Base-by-base conservation (phyloP, 2,113 vertebrate species). In the Saimiri boliviensis region DNA sequence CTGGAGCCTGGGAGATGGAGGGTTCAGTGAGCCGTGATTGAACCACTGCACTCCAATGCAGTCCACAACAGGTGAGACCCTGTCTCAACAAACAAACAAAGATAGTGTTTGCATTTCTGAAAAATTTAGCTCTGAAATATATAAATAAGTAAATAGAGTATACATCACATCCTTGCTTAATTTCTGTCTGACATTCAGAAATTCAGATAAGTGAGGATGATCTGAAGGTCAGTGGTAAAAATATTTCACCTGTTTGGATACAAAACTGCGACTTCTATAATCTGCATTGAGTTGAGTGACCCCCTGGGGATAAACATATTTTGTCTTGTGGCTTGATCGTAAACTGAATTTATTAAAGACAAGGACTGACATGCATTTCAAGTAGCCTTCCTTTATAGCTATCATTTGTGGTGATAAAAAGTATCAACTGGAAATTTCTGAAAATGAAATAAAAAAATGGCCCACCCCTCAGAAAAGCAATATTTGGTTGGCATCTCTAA, bases 391-490 rank as follows among this genome's bases (percentile, higher is more conserved):
- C 32, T 90, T 68, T 52, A 23, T n/a, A 23, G 27, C 47, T 86
- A 4, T 85, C 16, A 42, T 83, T 88, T 35, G 27, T 30, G 11
- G n/a, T 20, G 16, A 70, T 35, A 63, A 68, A 74, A 85, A 66
- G 9, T 35, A 77, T 54, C 63, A 56, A 85, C 10, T 37, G 47
- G 63, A 58, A 63, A 86, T 83, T 79, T 54, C 82, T 71, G 49
- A 73, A 76, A 73, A 70, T 49, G 81, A 52, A 91, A 79, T 86
- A 12, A 52, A 83, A 94, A 93, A 94, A 93, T 23, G 27, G 20
- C 49, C 25, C 52, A 27, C 52, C 30, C 10, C 12, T 66, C 40
- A 71, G 74, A 71, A 95, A 49, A 84, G 45, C 20, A 49, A 2
- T 25, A n/a, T 37, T 83, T 73, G 40, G 16, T 42, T 47, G 89